A percentile compares a stretch with the other conserved stretches of the same genome.
Conservation (phyloP, 2,113 vertebrate species). For the Grallaria varia region DNA sequence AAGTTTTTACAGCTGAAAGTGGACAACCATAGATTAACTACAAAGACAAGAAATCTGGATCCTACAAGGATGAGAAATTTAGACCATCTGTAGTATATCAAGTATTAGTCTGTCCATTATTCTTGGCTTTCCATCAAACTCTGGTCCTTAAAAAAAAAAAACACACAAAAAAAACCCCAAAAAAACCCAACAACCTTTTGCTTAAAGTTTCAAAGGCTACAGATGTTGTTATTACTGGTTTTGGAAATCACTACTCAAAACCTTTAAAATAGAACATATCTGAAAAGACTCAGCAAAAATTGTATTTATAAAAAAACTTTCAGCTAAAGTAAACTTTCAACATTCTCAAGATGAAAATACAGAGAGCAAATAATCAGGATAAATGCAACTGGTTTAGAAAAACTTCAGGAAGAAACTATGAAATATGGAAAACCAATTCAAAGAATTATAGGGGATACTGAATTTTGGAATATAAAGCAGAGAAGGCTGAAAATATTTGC, state of each 20-base stretch:
- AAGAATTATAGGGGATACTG: neutral
- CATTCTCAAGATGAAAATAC: neutral
- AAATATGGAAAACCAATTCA: neutral
- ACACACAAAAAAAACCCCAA: no score
- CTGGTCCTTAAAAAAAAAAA: neutral
- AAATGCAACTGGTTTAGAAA: neutral
- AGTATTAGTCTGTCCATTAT: neutral
- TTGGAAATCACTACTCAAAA: neutral
- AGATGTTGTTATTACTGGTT: neutral
- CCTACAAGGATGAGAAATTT: neutral
- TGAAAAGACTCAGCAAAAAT: neutral
- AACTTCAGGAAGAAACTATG: neutral
- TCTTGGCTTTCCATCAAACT: neutral
- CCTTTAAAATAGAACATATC: neutral
- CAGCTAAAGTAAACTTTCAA: neutral
- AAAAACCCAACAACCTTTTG: no score
- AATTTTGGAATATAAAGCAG: neutral
- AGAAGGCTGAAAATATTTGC: neutral
- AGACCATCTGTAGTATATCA: neutral
- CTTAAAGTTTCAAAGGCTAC: neutral
- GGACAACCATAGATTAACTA: neutral
- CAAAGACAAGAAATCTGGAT: neutral
- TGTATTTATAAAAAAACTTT: neutral
- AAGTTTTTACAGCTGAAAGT: neutral
- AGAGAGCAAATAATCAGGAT: neutral